A percentile compares a stretch with the other conserved stretches of the same genome.
Evolutionary conservation across 1,140 invertebrate genomes (phyloP).

Genomic region (Aricia agestis): DNA sequence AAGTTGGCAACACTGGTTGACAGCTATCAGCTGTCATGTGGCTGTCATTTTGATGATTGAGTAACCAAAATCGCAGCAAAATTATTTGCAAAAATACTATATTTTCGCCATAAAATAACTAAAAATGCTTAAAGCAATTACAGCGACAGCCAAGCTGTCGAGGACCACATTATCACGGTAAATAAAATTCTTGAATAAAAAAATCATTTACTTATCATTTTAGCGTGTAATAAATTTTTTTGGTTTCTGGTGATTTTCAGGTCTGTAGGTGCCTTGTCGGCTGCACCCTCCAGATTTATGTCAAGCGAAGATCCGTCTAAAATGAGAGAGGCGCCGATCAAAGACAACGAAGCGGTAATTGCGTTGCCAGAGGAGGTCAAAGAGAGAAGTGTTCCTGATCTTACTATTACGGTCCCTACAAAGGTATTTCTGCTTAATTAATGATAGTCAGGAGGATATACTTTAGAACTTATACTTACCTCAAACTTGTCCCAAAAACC

Average conservation of each 20-base stretch:
- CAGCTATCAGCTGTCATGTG: background rate
- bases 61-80: slow-evolving; percentile 29
- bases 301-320: slow-evolving; percentile 39
- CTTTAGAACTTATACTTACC: too few relatives aligned
- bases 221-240: background rate
- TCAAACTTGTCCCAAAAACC: too few relatives aligned
- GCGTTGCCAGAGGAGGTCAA: slow-evolving; percentile 75
- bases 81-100: slow-evolving; percentile 17
- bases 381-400: slow-evolving; percentile 73
- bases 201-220: background rate
- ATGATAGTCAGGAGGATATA: too few relatives aligned
- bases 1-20: too few relatives aligned
- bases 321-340: slow-evolving; percentile 65
- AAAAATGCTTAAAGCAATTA: slow-evolving; percentile 54
- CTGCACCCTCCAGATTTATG: slow-evolving; percentile 33
- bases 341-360: slow-evolving; percentile 72
- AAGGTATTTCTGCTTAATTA: slow-evolving; percentile 48
- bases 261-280: slow-evolving; percentile 51
- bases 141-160: slow-evolving; percentile 37
- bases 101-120: background rate
- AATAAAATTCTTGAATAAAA: background rate
- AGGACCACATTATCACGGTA: slow-evolving; percentile 49
- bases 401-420: slow-evolving; percentile 76
- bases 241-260: slow-evolving; percentile 38
- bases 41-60: slow-evolving; percentile 25